These are phyloP conservation scores for Zeugodacus cucurbitae DNA, from an alignment of 1,140 invertebrate species.

Conservation along the genomic window DNA sequence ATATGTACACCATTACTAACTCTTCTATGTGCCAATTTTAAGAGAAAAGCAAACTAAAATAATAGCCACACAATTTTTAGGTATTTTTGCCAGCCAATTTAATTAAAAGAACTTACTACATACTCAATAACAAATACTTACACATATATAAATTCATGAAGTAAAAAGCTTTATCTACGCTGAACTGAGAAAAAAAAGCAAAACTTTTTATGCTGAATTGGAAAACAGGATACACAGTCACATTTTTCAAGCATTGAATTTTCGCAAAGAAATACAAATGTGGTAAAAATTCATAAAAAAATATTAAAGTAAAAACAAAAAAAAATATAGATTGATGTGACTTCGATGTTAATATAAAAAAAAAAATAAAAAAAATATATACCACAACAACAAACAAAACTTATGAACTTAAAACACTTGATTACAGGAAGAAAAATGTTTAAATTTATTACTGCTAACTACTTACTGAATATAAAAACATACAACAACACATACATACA, in stretches of 20 bases:
- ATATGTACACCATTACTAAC: not conserved
- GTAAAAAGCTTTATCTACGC: constrained; percentile 32
- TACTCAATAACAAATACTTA: not conserved
- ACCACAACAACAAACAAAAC: constrained; percentile 46
- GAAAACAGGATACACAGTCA: constrained; percentile 21
- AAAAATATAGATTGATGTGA: not conserved
- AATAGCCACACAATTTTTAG: not conserved
- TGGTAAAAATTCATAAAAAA: not conserved
- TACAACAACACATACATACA: not conserved
- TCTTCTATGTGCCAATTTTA: constrained; percentile 22
- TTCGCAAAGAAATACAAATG: constrained; percentile 49
- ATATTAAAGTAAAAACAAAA: constrained; percentile 23
- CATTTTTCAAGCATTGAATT: constrained; percentile 51
- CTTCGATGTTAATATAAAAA: constrained; percentile 39
- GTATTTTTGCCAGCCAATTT: constrained; percentile 28
- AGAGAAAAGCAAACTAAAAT: not conserved
- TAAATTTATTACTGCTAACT: not conserved
- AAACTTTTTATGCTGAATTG: constrained; percentile 12
- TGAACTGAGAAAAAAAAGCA: constrained; percentile 5
- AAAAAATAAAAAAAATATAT: not conserved
- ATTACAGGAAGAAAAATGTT: constrained; percentile 41
- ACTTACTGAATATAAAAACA: not conserved
- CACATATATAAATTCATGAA: constrained; percentile 3
- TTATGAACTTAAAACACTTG: constrained; percentile 44
- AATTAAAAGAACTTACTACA: not conserved